Percentiles rank a stretch among this genome's conserved stretches.
Evolutionary conservation across 2,888 invertebrate species (phyloP).

Genomic region (Dynastes grantii): DNA sequence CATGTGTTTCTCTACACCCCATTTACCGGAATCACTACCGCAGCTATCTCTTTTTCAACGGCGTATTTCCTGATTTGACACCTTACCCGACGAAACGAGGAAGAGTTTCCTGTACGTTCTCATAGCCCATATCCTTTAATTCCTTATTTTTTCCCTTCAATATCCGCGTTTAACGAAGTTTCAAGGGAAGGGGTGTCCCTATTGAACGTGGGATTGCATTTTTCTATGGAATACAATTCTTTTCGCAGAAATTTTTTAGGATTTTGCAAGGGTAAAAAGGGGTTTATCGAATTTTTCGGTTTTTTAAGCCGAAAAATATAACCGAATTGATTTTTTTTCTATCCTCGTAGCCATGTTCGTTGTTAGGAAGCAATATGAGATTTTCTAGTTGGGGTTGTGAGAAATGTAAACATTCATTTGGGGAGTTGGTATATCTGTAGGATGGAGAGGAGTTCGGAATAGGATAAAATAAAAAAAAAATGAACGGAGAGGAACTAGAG

Average conservation of each 20-base stretch:
- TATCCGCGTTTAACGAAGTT: conserved; percentile 26
- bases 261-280: conserved; percentile 13
- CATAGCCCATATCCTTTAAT: conserved; percentile 21
- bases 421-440: conserved; percentile 26
- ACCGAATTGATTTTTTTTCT: conserved; percentile 43
- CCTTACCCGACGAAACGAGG: conserved; percentile 56
- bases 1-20: conserved; percentile 62
- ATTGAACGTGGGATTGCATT: not conserved
- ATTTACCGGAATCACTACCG: conserved; percentile 68
- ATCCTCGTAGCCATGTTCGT: not conserved
- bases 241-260: not conserved
- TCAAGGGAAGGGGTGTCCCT: conserved; percentile 3
- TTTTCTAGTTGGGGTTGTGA: conserved; percentile 43
- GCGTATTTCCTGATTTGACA: conserved; percentile 65
- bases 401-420: conserved; percentile 47
- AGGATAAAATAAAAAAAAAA: conserved; percentile 23
- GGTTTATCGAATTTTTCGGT: conserved; percentile 48
- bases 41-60: conserved; percentile 63
- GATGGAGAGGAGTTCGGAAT: conserved; percentile 9
- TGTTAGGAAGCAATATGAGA: conserved; percentile 43
- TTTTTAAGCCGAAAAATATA: conserved; percentile 44
- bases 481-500: conserved; percentile 17
- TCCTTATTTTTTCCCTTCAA: conserved; percentile 7
- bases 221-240: not conserved
- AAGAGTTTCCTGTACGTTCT: conserved; percentile 1